Conservation (phyloP, 2,113 vertebrate species). For the Rutilus rutilus region DNA sequence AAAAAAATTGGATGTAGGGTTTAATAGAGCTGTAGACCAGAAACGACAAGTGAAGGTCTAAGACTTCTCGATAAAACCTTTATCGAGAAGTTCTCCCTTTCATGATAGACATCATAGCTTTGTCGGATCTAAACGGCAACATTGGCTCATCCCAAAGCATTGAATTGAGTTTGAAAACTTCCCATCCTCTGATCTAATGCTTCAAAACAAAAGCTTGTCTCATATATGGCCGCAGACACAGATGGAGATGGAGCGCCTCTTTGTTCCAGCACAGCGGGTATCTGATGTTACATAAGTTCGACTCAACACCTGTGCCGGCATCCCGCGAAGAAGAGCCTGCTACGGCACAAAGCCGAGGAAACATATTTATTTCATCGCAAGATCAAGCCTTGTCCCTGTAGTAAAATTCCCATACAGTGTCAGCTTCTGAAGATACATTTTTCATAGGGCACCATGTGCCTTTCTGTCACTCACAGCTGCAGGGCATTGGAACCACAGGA, state of each 20-base stretch:
- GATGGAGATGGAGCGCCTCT: background rate
- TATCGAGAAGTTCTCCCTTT: background rate
- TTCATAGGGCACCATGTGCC: conserved; percentile 57
- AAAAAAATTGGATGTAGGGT: no score
- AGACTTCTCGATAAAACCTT: no score
- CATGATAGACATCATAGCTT: conserved; percentile 9
- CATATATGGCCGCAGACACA: background rate
- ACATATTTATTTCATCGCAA: conserved; percentile 58
- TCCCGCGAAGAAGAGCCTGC: background rate
- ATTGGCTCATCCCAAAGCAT: background rate
- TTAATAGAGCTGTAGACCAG: background rate
- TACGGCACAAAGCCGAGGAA: background rate
- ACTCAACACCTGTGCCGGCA: conserved; percentile 31
- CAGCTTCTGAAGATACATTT: conserved; percentile 61
- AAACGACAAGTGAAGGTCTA: background rate
- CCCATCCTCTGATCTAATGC: conserved; percentile 22
- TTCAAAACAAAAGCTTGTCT: conserved; percentile 19
- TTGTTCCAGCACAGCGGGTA: conserved; percentile 26
- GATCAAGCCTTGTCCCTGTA: conserved; percentile 48
- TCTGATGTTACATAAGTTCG: conserved; percentile 42
- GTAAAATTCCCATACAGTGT: conserved; percentile 61
- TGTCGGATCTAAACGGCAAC: background rate
- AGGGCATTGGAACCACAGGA: conserved; percentile 55
- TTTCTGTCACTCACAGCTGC: conserved; percentile 61
- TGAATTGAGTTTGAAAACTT: conserved; percentile 17